Evolutionary conservation across 2,113 vertebrate genomes (phyloP), one percentile per base, ranked within the genome.

Genomic region (Rhinolophus sinicus): DNA sequence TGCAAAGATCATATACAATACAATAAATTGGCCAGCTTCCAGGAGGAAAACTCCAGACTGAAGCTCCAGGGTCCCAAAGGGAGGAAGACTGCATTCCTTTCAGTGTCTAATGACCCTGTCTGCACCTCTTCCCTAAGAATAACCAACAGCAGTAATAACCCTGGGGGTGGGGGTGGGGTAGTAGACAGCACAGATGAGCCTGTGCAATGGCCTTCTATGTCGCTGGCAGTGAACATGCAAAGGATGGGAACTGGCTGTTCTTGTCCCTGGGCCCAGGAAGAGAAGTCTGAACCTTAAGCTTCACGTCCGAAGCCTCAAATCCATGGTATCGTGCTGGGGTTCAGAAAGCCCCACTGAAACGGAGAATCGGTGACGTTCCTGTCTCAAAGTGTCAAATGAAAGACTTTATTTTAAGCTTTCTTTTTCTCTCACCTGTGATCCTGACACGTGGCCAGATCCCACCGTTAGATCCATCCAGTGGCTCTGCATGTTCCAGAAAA

Each of bases 401-500:
- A 90, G 77, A 73, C 18, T 30, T 26, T 47, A 80, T 44, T 33
- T 89, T 60, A 92, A 86, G 35, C 50, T 93, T 93, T 65, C 62
- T 72, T 75, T 69, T 30, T 60, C 72, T 91, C 90, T 90, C 83
- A 58, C 14, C 38, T 16, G 44, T 15, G 16, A 58, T 38, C 72
- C 88, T 56, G 52, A 9, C 62, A 47, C 8, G 21, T 40, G 82
- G 60, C 67, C 50, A 40, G 87, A 80, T 24, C 54, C 60, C 62
- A 78, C 62, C 47, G 8, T 70, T 30, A 44, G 58, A 75, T 40
- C 64, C 64, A 54, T 64, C 15, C 15, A 6, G 65, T 72, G 73
- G 78, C 26, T 90, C 95, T 56, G 33, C 44, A 2, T 72, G 81
- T 85, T 75, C 70, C 21, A 50, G 89, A 93, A 78, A 96, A 83